Base-by-base conservation (phyloP, 2,888 invertebrate species). In the Smittia sp. region DNA sequence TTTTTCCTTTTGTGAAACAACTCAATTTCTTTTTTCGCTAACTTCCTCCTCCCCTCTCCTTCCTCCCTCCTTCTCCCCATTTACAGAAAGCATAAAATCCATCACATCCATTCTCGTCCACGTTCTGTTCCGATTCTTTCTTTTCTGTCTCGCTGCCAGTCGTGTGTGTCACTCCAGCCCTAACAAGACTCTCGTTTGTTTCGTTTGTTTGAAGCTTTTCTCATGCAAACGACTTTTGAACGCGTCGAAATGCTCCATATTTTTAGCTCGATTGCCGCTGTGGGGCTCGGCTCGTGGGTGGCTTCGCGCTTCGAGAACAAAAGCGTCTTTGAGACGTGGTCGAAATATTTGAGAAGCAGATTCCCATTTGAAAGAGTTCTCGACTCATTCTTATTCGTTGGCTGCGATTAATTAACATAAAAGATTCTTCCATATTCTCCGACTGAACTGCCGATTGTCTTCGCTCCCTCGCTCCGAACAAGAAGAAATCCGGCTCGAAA, bases 101-200 rank as follows among this genome's bases (percentile, higher is more conserved):
- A 72, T 38, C 39, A 62, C 18, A 62, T 62, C 62, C 22, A 58
- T 54, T 70, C 58, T 70, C 24, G 32, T 54, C 38, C 70, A 70
- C 70, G 70, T 70, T 72, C 13, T 39, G 62, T 38, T 46, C 52
- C 22, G 46, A 38, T 15, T 32, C 39, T 27, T 11, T 39, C 25
- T 0, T 66, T n/a, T 58, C 18, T 66, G 32, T 66, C 24, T 1
- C 67, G 32, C 32, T 24, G 68, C 41, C 46, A 11, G 32, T 67
- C 39, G 38, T 68, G 68, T 68, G 46, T n/a, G 68, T 41, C 68
- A 46, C n/a, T 58, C n/a, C 22, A 58, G 58, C 20, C 11, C 62
- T 22, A 69, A 69, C 32, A 18, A 69, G 32, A 54, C 22, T 67
- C 32, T 69, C 69, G 32, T 69, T 69, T 69, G 68, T 68, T 68